Conservation (phyloP, 23 tunicate species). For the Styela plicata region DNA sequence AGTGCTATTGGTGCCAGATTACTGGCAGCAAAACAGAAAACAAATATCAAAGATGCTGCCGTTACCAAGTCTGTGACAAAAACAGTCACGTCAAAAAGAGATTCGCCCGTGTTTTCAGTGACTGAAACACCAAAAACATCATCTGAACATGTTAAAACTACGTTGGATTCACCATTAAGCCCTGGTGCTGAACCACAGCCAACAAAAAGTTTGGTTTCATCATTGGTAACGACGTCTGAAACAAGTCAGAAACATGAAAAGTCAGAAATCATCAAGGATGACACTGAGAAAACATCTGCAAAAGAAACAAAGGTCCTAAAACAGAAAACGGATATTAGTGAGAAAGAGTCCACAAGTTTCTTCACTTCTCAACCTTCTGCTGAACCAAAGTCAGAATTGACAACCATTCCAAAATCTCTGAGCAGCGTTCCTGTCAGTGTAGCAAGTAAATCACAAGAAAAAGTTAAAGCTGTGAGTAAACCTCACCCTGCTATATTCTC, state of each 20-base stretch:
- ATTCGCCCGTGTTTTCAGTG: background rate
- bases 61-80: background rate
- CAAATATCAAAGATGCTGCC: background rate
- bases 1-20: slow-evolving; percentile 29
- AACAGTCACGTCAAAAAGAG: background rate
- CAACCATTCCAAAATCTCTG: background rate
- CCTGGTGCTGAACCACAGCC: background rate
- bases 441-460: background rate
- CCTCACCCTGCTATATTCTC: background rate
- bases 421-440: background rate
- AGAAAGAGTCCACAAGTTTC: background rate
- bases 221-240: background rate
- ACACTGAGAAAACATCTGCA: background rate
- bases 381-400: background rate
- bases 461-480: background rate
- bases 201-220: background rate
- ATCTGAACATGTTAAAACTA: slow-evolving; percentile 17
- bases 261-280: background rate
- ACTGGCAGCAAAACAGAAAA: slow-evolving; percentile 11
- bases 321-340: background rate
- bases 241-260: background rate
- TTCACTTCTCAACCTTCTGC: slow-evolving; percentile 4
- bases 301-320: background rate
- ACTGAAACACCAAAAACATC: background rate
- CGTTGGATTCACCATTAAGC: slow-evolving; percentile 29